These are phyloP conservation scores for Epinephelus coioides DNA, from an alignment of 2,797 vertebrate genomes.

Conservation along the genomic window DNA sequence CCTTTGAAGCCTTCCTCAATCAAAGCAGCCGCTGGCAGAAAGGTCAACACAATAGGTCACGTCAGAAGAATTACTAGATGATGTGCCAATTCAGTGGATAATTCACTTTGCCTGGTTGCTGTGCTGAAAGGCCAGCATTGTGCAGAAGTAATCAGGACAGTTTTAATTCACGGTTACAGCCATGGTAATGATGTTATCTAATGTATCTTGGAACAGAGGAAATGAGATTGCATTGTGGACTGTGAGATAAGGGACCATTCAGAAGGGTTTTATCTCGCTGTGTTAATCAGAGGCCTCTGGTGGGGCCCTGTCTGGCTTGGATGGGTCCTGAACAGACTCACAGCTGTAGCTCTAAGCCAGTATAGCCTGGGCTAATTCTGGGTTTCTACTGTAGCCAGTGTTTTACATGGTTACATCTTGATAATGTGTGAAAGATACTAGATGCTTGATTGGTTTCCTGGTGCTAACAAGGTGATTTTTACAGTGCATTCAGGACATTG, in stretches of 20 bases:
- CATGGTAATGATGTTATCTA: conserved; percentile 42
- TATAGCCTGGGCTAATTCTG: neutral
- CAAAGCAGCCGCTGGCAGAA: conserved; percentile 38
- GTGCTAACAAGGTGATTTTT: neutral
- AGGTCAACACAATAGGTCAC: conserved; percentile 20
- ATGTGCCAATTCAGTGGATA: conserved; percentile 33
- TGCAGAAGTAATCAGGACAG: conserved; percentile 13
- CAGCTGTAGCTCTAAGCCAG: neutral
- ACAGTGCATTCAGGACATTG: neutral
- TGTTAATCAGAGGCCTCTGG: conserved; percentile 25
- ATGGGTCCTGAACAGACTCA: conserved; percentile 2
- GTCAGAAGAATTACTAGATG: conserved; percentile 29
- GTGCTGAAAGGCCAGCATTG: neutral
- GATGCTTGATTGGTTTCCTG: neutral
- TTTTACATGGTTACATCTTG: neutral
- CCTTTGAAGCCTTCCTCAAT: conserved; percentile 36
- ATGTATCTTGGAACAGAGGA: conserved; percentile 47
- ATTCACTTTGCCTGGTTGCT: conserved; percentile 25
- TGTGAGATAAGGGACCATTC: conserved; percentile 39
- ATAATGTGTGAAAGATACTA: neutral
- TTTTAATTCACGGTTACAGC: conserved; percentile 41
- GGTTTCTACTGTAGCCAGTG: neutral
- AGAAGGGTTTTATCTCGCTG: conserved; percentile 35
- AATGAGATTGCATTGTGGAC: conserved; percentile 53
- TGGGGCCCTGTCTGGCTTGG: neutral